Evolutionary conservation across 2,888 invertebrate species (phyloP).

Genomic region (Brachyptera risi): DNA sequence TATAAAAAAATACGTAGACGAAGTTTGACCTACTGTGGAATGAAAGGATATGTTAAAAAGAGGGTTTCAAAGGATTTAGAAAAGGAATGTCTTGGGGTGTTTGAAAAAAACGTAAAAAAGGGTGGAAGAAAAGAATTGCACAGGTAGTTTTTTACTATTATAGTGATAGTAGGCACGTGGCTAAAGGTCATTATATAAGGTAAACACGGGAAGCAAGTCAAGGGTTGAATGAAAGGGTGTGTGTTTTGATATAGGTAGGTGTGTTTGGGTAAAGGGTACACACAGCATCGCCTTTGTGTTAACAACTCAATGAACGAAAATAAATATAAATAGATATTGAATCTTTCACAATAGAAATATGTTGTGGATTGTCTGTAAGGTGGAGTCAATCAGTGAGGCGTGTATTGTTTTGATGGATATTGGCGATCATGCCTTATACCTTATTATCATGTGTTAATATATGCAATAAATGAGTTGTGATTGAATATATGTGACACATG

Average conservation of each 20-base stretch:
- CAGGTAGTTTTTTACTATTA: slow-evolving; percentile 26
- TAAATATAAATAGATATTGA: too few species aligned
- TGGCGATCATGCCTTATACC: too few species aligned
- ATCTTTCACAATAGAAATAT: too few species aligned
- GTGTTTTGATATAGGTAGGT: slow-evolving; percentile 19
- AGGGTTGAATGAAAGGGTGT: slow-evolving; percentile 25
- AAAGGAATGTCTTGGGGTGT: slow-evolving; percentile 19
- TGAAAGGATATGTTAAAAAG: slow-evolving; percentile 26
- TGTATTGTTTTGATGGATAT: too few species aligned
- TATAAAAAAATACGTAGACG: slow-evolving; percentile 18
- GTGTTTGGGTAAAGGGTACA: slow-evolving; percentile 7
- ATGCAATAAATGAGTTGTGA: too few species aligned
- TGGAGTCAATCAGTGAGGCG: too few species aligned
- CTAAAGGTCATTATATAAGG: slow-evolving; percentile 13
- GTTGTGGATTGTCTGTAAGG: too few species aligned
- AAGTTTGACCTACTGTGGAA: slow-evolving; percentile 23
- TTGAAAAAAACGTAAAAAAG: slow-evolving; percentile 18
- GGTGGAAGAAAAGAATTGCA: slow-evolving; percentile 12
- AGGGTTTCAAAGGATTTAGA: slow-evolving; percentile 18
- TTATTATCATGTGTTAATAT: too few species aligned
- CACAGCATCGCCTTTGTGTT: slow-evolving; percentile 8
- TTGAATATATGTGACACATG: too few species aligned
- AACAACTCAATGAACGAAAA: slow-evolving; percentile 22
- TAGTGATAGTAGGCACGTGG: slow-evolving; percentile 19
- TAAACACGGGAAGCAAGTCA: slow-evolving; percentile 23